Evolutionary conservation across 1,140 invertebrate species (phyloP).

Genomic region (Leucophenga varia): DNA sequence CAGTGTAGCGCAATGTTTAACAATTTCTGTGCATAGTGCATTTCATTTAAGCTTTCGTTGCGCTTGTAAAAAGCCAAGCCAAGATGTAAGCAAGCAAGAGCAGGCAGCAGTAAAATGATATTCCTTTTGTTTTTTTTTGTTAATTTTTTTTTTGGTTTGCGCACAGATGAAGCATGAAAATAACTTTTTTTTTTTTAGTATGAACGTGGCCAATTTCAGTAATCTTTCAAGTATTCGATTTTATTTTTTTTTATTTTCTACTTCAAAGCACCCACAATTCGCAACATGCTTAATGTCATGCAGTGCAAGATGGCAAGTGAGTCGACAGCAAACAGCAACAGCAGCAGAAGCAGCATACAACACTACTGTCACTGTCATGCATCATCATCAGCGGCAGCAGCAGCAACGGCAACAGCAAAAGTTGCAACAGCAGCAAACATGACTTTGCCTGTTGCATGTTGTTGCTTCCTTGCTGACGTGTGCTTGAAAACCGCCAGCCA

Average conservation of each 20-base stretch:
- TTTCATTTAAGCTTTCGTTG: constrained; percentile 48
- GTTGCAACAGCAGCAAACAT: constrained; percentile 13
- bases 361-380: too few relatives aligned
- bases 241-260: too few relatives aligned
- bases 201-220: constrained; percentile 40
- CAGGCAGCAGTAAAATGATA: too few relatives aligned
- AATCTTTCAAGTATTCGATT: constrained; percentile 32
- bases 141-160: too few relatives aligned
- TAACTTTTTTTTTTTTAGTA: constrained; percentile 30
- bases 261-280: constrained; percentile 48
- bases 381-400: constrained; percentile 13
- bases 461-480: too few relatives aligned
- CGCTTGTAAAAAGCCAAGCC: constrained; percentile 39
- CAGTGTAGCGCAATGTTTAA: too few relatives aligned
- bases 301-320: too few relatives aligned
- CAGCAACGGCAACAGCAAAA: background rate
- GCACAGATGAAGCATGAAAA: constrained; percentile 47
- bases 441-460: too few relatives aligned
- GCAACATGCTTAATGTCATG: too few relatives aligned
- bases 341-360: constrained; percentile 10
- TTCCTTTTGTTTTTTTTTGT: too few relatives aligned
- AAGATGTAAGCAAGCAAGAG: background rate
- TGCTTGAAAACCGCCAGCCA: constrained; percentile 1
- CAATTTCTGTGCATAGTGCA: too few relatives aligned
- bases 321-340: constrained; percentile 14